Evolutionary conservation across 2,797 vertebrate genomes (phyloP).

Genomic region (Myripristis jacobus): DNA sequence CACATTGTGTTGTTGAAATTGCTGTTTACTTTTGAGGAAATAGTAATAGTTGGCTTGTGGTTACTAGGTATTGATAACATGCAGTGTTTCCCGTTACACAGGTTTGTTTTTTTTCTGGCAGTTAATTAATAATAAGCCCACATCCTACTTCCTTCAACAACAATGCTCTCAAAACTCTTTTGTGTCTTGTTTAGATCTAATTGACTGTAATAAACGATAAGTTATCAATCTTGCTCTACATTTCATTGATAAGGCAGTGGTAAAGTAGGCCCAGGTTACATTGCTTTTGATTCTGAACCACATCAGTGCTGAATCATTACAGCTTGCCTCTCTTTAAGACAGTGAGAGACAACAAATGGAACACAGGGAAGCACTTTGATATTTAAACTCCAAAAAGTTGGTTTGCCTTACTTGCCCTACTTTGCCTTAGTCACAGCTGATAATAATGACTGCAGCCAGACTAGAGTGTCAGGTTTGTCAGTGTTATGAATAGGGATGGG

Average conservation of each 20-base stretch:
- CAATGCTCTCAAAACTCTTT: neutral
- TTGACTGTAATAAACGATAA: neutral
- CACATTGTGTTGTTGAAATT: too few species aligned
- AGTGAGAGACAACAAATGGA: neutral
- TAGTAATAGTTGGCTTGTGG: neutral
- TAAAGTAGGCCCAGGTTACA: neutral
- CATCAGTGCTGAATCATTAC: neutral
- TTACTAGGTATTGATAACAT: neutral
- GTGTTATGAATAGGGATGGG: neutral
- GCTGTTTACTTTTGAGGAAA: neutral
- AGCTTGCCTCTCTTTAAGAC: neutral
- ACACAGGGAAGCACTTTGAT: neutral
- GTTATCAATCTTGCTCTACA: neutral
- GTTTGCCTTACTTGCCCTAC: neutral
- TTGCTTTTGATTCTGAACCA: neutral
- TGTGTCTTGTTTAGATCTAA: conserved; percentile 8
- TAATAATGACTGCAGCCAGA: conserved; percentile 12
- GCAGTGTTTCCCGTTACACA: neutral
- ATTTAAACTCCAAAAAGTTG: neutral
- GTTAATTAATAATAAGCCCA: conserved; percentile 14
- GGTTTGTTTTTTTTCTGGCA: conserved; percentile 19
- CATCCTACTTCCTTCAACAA: neutral
- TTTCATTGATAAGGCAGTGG: neutral
- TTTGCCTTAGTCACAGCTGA: neutral
- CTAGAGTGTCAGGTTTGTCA: neutral